A percentile compares a stretch with the other conserved stretches of the same genome.
These are phyloP conservation scores for Zosterops pallidus DNA, from an alignment of 2,113 vertebrate species.

Conservation along the genomic window DNA sequence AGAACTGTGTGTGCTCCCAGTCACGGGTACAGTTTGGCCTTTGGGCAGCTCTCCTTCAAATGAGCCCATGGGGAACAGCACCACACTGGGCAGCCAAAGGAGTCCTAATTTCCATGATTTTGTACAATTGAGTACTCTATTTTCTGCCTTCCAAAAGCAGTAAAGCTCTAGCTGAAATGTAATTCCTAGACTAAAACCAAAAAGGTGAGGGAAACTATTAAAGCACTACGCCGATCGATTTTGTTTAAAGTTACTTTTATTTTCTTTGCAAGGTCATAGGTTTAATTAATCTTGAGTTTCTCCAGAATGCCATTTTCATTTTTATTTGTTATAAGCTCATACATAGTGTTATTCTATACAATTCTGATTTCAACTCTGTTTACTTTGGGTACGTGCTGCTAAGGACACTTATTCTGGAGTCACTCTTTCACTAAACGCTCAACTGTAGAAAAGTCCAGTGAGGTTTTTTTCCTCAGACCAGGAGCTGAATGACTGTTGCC, in stretches of 20 bases:
- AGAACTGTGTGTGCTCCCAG: background rate
- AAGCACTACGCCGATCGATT: background rate
- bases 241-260: background rate
- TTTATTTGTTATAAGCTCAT: background rate
- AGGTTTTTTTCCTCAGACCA: background rate
- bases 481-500: background rate
- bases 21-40: background rate
- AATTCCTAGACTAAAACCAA: background rate
- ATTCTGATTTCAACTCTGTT: background rate
- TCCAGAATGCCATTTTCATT: background rate
- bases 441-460: background rate
- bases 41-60: slow-evolving; percentile 5
- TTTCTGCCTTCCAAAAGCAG: background rate
- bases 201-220: background rate
- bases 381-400: background rate
- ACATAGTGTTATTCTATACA: background rate
- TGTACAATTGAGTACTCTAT: background rate
- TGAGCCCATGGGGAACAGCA: background rate
- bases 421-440: background rate
- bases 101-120: background rate
- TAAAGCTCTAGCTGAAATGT: background rate
- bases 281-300: background rate
- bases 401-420: background rate
- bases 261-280: background rate
- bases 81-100: background rate